phyloP scores from a whole-genome alignment of 2,113 vertebrate species.

The Phocoena phocoena region DNA sequence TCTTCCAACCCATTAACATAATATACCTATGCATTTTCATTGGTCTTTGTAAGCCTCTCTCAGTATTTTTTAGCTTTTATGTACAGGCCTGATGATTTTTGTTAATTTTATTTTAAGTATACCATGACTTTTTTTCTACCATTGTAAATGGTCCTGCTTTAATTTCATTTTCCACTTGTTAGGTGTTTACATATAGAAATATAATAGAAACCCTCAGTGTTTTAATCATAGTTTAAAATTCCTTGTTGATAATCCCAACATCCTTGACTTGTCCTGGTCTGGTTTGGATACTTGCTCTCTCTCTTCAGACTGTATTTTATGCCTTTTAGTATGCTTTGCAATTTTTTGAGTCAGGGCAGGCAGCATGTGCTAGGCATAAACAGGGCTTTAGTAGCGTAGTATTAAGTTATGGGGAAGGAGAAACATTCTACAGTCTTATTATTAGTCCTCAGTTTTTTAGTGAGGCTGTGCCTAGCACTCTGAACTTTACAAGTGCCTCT shows the following conservation, averaged over 20 bases:
- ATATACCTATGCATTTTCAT: neutral
- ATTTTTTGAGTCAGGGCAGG: neutral
- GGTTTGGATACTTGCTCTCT: neutral
- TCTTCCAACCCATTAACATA: neutral
- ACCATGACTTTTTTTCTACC: neutral
- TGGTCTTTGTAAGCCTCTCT: neutral
- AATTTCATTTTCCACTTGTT: neutral
- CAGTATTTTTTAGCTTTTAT: neutral
- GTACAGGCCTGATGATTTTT: neutral
- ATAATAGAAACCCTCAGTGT: neutral
- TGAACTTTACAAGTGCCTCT: neutral
- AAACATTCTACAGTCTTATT: neutral
- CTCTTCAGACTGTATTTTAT: neutral
- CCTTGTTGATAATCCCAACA: neutral
- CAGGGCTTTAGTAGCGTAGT: neutral
- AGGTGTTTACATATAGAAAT: neutral
- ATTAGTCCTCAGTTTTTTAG: neutral
- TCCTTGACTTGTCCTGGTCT: neutral
- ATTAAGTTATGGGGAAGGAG: neutral
- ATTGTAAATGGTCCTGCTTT: neutral
- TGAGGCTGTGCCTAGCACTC: neutral
- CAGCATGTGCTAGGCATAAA: neutral
- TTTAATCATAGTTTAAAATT: neutral
- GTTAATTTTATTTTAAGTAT: neutral
- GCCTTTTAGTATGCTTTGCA: neutral